Evolutionary conservation across 2,113 vertebrate species (phyloP).

Genomic region (Rhegmatorhina hoffmannsi): DNA sequence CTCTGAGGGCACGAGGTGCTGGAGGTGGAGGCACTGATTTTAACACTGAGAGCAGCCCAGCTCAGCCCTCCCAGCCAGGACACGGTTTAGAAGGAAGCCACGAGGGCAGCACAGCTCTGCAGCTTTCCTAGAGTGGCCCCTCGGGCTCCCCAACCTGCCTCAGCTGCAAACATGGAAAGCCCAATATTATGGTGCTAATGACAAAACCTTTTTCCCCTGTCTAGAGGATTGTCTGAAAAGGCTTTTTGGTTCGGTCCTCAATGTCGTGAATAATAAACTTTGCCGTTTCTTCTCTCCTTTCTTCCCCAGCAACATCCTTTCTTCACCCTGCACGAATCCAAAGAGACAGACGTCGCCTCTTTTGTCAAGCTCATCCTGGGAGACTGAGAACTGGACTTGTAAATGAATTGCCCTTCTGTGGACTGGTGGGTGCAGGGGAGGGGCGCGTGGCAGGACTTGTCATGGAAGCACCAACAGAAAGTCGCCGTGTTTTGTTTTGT

Average conservation of each 20-base stretch:
- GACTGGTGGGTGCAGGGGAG: conserved; percentile 75
- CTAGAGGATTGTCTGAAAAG: not conserved
- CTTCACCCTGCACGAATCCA: conserved; percentile 93
- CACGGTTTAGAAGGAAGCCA: not conserved
- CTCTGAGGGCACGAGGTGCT: not conserved
- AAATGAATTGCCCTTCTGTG: conserved; percentile 68
- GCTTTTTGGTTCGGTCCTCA: not conserved
- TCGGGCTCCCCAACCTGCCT: rapidly evolving
- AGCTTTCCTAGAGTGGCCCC: not conserved
- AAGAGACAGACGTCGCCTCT: conserved; percentile 95
- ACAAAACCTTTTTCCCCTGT: not conserved
- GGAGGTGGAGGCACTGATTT: not conserved
- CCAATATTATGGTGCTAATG: not conserved
- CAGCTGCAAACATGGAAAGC: not conserved
- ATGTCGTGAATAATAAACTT: not conserved
- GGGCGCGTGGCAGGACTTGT: conserved; percentile 62
- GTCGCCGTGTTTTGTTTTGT: conserved; percentile 47
- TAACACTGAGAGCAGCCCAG: not conserved
- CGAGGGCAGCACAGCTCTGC: not conserved
- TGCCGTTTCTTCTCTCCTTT: conserved; percentile 28
- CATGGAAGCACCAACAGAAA: conserved; percentile 70
- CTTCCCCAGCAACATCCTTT: conserved; percentile 90
- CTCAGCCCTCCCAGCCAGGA: not conserved
- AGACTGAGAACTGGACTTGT: conserved; percentile 81
- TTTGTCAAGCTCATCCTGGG: conserved; percentile 94